Conservation (phyloP, 2,888 invertebrate genomes). For the Vanessa cardui region DNA sequence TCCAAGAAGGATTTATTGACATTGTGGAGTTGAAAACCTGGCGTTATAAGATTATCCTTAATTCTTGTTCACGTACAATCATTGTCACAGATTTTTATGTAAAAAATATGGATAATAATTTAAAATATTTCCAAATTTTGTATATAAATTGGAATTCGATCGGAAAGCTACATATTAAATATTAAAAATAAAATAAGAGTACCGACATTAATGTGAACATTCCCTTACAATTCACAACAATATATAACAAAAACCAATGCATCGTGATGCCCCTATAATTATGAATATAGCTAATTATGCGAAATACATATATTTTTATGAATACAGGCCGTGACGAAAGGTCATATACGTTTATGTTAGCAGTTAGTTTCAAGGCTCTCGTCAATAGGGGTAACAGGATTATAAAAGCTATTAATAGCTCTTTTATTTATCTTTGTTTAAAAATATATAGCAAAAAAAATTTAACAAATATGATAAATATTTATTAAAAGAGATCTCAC, state of each 20-base stretch:
- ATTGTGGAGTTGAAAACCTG: too few relatives aligned
- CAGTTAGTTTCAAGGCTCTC: conserved; percentile 26
- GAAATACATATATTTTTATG: conserved; percentile 26
- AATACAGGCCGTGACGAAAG: conserved; percentile 35
- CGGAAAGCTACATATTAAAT: too few relatives aligned
- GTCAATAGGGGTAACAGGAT: conserved; percentile 31
- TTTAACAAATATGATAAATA: too few relatives aligned
- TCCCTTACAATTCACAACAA: neutral
- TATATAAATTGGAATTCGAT: too few relatives aligned
- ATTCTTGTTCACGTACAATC: too few relatives aligned
- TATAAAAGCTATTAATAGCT: neutral
- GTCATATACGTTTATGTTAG: conserved; percentile 19
- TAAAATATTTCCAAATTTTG: too few relatives aligned
- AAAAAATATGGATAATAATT: too few relatives aligned
- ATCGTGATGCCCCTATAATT: conserved; percentile 32
- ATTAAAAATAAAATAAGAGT: neutral
- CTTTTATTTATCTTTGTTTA: neutral
- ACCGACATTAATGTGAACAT: neutral
- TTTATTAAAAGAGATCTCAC: too few relatives aligned
- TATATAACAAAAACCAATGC: neutral
- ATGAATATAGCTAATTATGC: conserved; percentile 23
- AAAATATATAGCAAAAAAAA: too few relatives aligned
- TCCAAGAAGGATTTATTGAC: too few relatives aligned
- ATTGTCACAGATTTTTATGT: too few relatives aligned
- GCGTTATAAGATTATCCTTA: too few relatives aligned